Base-by-base conservation (phyloP, 2,888 invertebrate genomes). In the Trilocha varians region DNA sequence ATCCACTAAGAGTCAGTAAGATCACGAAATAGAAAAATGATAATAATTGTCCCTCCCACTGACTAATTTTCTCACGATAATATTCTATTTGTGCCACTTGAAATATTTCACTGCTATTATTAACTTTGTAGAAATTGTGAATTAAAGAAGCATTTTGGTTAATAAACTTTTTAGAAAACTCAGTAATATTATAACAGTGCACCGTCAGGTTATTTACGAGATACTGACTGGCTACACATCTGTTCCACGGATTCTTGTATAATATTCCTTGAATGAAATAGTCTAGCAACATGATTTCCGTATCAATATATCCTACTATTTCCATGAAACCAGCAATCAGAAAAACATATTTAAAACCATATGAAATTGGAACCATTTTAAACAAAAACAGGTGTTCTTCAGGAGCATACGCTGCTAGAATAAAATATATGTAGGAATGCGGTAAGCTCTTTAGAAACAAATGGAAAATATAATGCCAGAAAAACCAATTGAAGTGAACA, bases 281-380 rank as follows among this genome's bases (percentile, higher is more conserved):
- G 35, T 61, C 52, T 3, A 69, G 42, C 6, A 65, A 47, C 0
- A 52, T 3, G 4, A 56, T 17, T 3, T 49, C 41, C 2, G 48
- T 52, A 11, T 56, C 48, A 0, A 53, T 40, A 8, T 47, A 54
- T 1, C 49, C 34, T 3, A 55, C 32, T 3, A 70, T 18, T 44
- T 63, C 53, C 11, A 55, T 39, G 16, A 65, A 33, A 3, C 49
- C 55, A 13, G 61, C 47, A 4, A 55, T 9, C 1, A 65, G 17
- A 8, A 57, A 51, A 15, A 57, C 47, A 32, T 54, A 52, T 35
- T 59, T 65, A 15, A 50, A 43, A 37, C 70, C 70, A 67, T 55
- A 47, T 33, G 55, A 53, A 3, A 73, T 33, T 0, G 76, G 74
- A 0, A 65, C 52, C 69, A 76, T 76, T 55, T 70, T 76, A 0